Base-by-base conservation (phyloP, 2,113 vertebrate species). In the Acanthochromis polyacanthus region DNA sequence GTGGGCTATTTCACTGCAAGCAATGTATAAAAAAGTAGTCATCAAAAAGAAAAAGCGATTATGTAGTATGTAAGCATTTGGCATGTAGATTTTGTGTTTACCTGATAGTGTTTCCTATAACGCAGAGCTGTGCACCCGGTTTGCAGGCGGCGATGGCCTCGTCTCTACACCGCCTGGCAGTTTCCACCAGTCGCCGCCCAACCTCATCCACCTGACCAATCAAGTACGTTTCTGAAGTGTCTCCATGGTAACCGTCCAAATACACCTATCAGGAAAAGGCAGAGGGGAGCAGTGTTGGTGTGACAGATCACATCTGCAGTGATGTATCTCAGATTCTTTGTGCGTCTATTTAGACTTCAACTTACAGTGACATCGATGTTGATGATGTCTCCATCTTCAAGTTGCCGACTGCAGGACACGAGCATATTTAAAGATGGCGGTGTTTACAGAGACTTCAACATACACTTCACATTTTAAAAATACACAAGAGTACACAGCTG, bases 331-430 rank as follows among this genome's bases (percentile, higher is more conserved):
- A 23, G 25, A 56, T 71, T 62, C 5, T 30, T 30, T 8, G 25
- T 25, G 25, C 25, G 25, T 25, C 25, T 25, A 25, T 22, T 36
- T 2, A 36, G 32, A 5, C 19, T 17, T 65, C 15, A 50, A 88
- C 97, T 97, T 90, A 99, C 98, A 30, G 98, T 99, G 91, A 99
- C 97, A 88, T 99, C 98, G 88, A 99, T 95, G 94, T 99, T 99
- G 94, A 99, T 97, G 91, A 99, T 98, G 91, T 99, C 97, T 72
- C 98, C 97, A 91, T 99, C 96, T 86, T 96, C 94, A 94, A 99
- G 97, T 88, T 94, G 95, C 85, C 97, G 97, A 93, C 98, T 99
- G 90, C 89, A 96, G 78, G 38, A 59, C 7, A 75, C 3, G 52
- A 12, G 2, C 10, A 74, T 1, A 10, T 15, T 17, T 71, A 76